Base-by-base conservation (phyloP, 2,113 vertebrate species). In the Empidonax alnorum region DNA sequence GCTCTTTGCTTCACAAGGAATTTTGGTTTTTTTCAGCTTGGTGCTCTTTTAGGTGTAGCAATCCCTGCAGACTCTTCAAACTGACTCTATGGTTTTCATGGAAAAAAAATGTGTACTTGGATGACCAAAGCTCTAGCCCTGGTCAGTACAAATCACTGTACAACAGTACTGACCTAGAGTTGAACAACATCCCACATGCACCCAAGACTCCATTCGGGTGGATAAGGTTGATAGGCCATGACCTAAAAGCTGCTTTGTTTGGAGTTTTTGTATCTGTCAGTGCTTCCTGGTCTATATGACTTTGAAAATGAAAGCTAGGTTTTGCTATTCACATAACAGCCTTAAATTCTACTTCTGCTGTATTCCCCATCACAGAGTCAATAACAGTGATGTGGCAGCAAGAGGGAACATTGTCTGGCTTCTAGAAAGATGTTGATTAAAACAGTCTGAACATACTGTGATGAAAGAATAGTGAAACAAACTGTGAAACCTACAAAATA, bases 161-260 rank as follows among this genome's bases (percentile, higher is more conserved):
- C 19, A 62, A 3, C 12, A 42, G 33, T 25, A 62, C 42, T 41
- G 78, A 52, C 30, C 61, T 46, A 22, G 9, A 37, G 24, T 81
- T 58, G 35, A 68, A 53, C 31, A 9, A 21, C 24, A 44, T 66
- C 52, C 19, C 24, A 14, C 2, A 0, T 41, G n/a, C 11, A 18
- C 8, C 8, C 4, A 6, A 30, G 25, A 41, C 4, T 49, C 16
- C 0, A 0, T 59, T 42, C 35, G 7, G 50, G 12, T 59, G 37
- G 35, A 2, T 28, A 47, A 84, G 23, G 37, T 4, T 28, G 67
- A 71, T n/a, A 25, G 19, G 7, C 5, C 22, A 35, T 30, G 17
- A 27, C 8, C 6, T 41, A 25, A 44, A 93, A 58, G 6, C 7
- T 63, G 6, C 3, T 50, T 68, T 2, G 2, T 63, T 53, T 33